These are phyloP conservation scores for Hucho hucho DNA, from an alignment of 2,113 vertebrate species.

Conservation along the genomic window DNA sequence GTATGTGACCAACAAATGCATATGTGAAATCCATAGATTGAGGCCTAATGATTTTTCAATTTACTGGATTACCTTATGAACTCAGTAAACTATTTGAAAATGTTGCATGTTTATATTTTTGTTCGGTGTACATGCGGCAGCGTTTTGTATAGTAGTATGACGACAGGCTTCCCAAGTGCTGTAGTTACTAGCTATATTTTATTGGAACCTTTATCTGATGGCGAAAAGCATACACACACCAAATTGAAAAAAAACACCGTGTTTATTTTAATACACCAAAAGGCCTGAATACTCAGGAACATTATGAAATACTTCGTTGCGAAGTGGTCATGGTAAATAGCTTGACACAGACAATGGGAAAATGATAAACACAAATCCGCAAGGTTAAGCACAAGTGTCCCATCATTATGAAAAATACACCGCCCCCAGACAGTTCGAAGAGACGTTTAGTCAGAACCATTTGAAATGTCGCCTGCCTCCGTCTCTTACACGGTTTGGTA, in stretches of 20 bases:
- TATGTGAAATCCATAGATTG: too few species aligned
- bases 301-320: slow-evolving; percentile 73
- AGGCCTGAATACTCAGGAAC: slow-evolving; percentile 74
- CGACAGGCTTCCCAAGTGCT: too few species aligned
- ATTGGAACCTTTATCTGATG: background rate
- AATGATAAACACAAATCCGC: slow-evolving; percentile 43
- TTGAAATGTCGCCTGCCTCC: background rate
- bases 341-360: slow-evolving; percentile 55
- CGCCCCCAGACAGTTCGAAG: slow-evolving; percentile 19
- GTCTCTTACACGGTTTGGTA: background rate
- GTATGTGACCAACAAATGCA: too few species aligned
- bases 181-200: too few species aligned
- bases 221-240: background rate
- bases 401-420: slow-evolving; percentile 15
- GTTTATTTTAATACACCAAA: slow-evolving; percentile 75
- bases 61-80: too few species aligned
- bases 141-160: background rate
- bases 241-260: slow-evolving; percentile 50
- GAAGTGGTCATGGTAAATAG: slow-evolving; percentile 63
- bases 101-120: too few species aligned
- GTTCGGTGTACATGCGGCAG: background rate
- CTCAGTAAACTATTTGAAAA: too few species aligned
- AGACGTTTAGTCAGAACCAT: background rate
- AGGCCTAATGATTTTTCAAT: too few species aligned
- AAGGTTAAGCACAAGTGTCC: slow-evolving; percentile 13